A percentile compares a stretch with the other conserved stretches of the same genome.
Conservation (phyloP, 2,113 vertebrate species). For the Seriola quinqueradiata region DNA sequence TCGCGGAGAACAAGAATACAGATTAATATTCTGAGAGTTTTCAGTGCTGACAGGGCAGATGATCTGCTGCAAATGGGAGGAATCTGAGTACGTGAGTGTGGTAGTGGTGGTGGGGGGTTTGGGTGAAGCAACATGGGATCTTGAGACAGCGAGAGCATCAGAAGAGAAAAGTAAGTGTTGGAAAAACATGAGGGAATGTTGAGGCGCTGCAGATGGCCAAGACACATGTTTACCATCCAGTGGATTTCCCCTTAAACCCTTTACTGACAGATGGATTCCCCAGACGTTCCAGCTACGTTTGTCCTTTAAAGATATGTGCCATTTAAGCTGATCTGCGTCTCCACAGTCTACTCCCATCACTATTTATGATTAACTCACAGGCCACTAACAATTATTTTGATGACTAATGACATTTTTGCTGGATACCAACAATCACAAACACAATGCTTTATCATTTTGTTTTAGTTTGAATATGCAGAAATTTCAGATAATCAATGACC, state of each 20-base stretch:
- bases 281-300: conserved; percentile 1
- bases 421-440: too few species aligned
- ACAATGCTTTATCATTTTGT: too few species aligned
- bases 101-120: background rate
- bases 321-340: background rate
- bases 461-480: too few species aligned
- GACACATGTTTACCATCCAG: conserved; percentile 34
- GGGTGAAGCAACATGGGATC: conserved; percentile 19
- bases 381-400: too few species aligned
- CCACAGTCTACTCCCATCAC: too few species aligned
- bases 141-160: conserved; percentile 21
- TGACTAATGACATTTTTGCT: too few species aligned
- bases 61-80: conserved; percentile 30
- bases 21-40: conserved; percentile 45
- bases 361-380: too few species aligned
- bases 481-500: too few species aligned
- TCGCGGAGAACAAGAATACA: background rate
- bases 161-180: conserved; percentile 39
- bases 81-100: background rate
- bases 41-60: conserved; percentile 37
- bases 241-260: conserved; percentile 28
- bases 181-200: conserved; percentile 30
- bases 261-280: conserved; percentile 19
- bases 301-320: background rate
- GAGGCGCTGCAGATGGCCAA: conserved; percentile 42